These are phyloP conservation scores for Piaya cayana DNA, from an alignment of 2,113 vertebrate species.

Conservation along the genomic window DNA sequence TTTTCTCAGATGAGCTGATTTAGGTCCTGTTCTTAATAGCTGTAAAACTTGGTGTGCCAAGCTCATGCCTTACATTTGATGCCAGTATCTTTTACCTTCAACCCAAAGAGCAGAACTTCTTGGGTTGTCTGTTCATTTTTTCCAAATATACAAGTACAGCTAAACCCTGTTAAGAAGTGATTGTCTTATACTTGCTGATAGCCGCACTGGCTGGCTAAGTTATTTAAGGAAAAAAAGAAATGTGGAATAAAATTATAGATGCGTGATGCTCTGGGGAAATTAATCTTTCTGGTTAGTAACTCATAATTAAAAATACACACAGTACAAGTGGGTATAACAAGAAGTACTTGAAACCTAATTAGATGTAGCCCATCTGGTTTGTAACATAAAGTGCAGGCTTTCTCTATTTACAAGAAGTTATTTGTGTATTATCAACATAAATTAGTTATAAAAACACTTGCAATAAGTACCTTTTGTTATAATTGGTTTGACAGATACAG, in stretches of 20 bases:
- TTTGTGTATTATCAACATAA: not conserved
- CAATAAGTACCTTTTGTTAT: not conserved
- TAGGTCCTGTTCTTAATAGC: not conserved
- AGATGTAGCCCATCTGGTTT: not conserved
- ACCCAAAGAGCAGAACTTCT: not conserved
- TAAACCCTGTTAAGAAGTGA: not conserved
- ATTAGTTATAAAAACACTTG: not conserved
- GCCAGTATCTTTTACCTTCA: not conserved
- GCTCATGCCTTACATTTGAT: not conserved
- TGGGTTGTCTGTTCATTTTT: not conserved
- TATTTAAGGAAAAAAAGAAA: not conserved
- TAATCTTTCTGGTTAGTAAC: not conserved
- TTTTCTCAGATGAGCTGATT: not conserved
- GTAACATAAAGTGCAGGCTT: not conserved
- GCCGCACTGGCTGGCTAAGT: not conserved
- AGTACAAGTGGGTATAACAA: not conserved
- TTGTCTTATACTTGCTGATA: not conserved
- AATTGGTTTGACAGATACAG: constrained; percentile 51
- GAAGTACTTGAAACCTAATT: not conserved
- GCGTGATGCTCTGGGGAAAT: not conserved
- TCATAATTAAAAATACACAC: not conserved
- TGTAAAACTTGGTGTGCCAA: not conserved
- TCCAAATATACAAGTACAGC: not conserved
- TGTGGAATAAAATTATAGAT: not conserved
- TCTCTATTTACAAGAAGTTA: not conserved